Conservation (phyloP, 1,140 invertebrate genomes). For the Leptoteleia sp. region DNA sequence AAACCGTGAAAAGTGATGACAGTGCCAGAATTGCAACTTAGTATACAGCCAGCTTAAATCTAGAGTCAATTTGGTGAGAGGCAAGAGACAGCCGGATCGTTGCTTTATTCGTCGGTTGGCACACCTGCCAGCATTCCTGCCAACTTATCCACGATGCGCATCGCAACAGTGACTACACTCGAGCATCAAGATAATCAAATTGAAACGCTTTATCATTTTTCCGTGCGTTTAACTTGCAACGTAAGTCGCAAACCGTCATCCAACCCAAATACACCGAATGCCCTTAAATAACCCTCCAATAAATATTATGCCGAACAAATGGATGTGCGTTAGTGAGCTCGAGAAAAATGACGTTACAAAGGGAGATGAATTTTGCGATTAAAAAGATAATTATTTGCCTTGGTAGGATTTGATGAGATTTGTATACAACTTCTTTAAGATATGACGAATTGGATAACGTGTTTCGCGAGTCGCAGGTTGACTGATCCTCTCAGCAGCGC, state of each 20-base stretch:
- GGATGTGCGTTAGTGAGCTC: too few relatives aligned
- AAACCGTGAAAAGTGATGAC: constrained; percentile 46
- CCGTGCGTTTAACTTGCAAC: too few relatives aligned
- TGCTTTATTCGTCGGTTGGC: constrained; percentile 68
- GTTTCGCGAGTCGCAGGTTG: constrained; percentile 61
- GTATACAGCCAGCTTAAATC: constrained; percentile 69
- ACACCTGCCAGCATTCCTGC: constrained; percentile 76
- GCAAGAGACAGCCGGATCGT: constrained; percentile 64
- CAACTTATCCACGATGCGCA: constrained; percentile 59
- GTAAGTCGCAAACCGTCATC: too few relatives aligned
- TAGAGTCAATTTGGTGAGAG: constrained; percentile 67
- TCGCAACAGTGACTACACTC: constrained; percentile 12
- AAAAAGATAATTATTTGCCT: too few relatives aligned
- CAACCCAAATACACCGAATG: too few relatives aligned
- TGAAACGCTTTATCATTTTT: constrained; percentile 1
- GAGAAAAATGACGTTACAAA: too few relatives aligned
- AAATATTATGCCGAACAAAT: too few relatives aligned
- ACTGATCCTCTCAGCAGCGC: constrained; percentile 78
- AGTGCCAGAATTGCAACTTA: constrained; percentile 69
- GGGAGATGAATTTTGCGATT: too few relatives aligned
- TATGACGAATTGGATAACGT: constrained; percentile 38
- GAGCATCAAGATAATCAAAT: constrained; percentile 8
- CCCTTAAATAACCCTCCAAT: too few relatives aligned
- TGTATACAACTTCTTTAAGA: constrained; percentile 9
- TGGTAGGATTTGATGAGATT: too few relatives aligned